Conservation (phyloP, 2,888 invertebrate genomes). For the Cosmia trapezina region DNA sequence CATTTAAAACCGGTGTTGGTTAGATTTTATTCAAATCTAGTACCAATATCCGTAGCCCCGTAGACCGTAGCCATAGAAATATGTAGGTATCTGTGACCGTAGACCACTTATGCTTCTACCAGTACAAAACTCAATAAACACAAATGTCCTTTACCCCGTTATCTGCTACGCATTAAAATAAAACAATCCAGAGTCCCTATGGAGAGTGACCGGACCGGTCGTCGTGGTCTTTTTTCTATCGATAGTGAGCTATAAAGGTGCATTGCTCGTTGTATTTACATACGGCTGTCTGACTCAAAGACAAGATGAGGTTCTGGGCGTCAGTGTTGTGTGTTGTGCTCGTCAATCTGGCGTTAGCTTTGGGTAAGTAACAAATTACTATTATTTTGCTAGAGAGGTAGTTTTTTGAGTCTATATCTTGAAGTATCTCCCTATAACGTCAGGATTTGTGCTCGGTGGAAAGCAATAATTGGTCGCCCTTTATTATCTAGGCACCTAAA, state of each 20-base stretch:
- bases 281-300: slow-evolving; percentile 13
- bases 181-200: slow-evolving; percentile 42
- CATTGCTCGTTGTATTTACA: slow-evolving; percentile 19
- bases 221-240: slow-evolving; percentile 30
- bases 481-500: neutral
- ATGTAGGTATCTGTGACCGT: no score
- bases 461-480: no score
- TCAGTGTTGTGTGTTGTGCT: slow-evolving; percentile 44
- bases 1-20: neutral
- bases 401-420: no score
- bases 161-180: slow-evolving; percentile 39
- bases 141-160: slow-evolving; percentile 35
- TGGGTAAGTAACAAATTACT: slow-evolving; percentile 39
- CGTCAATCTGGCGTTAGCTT: slow-evolving; percentile 33
- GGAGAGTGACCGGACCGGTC: slow-evolving; percentile 46
- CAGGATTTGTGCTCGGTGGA: neutral
- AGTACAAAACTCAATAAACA: slow-evolving; percentile 36
- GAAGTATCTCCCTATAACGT: no score
- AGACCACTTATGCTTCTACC: slow-evolving; percentile 19
- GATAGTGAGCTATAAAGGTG: slow-evolving; percentile 29
- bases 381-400: neutral
- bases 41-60: neutral
- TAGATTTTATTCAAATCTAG: neutral
- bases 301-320: slow-evolving; percentile 55
- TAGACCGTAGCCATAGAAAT: no score